A percentile compares a stretch with the other conserved stretches of the same genome.
Evolutionary conservation across 2,888 invertebrate genomes (phyloP).

Genomic region (Epinotia nisella): DNA sequence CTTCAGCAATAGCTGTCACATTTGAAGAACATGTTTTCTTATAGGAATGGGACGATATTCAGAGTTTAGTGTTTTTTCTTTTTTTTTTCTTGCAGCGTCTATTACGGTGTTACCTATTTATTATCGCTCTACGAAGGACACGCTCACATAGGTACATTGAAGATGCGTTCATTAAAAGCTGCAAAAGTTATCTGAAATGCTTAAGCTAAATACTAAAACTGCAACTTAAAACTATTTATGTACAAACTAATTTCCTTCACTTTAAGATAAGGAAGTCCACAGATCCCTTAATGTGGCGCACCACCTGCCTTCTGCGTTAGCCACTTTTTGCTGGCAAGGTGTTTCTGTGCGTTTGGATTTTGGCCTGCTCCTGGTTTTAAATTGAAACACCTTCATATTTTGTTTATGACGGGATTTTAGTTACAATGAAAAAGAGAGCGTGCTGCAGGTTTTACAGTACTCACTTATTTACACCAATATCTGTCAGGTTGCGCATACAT

Average conservation of each 20-base stretch:
- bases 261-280: constrained; percentile 35
- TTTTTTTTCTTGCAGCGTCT: neutral
- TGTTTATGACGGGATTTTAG: constrained; percentile 31
- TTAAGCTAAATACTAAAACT: neutral
- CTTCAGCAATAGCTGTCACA: neutral
- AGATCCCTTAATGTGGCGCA: constrained; percentile 46
- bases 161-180: neutral
- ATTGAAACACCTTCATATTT: constrained; percentile 36
- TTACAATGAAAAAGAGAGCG: constrained; percentile 3
- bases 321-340: constrained; percentile 70
- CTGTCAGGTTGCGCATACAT: neutral
- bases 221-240: constrained; percentile 15
- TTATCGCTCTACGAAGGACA: neutral
- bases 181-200: neutral
- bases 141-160: neutral
- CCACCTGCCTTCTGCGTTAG: constrained; percentile 73
- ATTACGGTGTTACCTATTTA: neutral
- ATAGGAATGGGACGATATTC: neutral
- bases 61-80: neutral
- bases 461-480: neutral
- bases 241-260: constrained; percentile 27
- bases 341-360: constrained; percentile 63
- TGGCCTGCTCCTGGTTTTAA: constrained; percentile 51
- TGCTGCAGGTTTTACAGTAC: constrained; percentile 5
- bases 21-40: neutral